Base-by-base conservation (phyloP, 2,797 vertebrate genomes). In the Sorex maritimensis region DNA sequence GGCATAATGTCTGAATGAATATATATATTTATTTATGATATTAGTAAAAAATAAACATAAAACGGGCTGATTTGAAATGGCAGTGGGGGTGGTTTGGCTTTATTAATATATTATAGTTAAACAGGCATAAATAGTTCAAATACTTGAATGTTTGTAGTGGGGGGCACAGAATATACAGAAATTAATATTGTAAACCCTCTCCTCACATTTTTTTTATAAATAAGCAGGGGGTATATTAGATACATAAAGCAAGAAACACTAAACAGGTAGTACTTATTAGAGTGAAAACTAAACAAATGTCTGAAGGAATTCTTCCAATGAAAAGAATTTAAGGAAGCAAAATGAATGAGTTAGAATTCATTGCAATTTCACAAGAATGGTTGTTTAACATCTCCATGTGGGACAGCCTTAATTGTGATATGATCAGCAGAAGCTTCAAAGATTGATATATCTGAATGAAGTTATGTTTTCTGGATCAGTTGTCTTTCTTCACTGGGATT, bases 11-110 rank as follows among this genome's bases (percentile, higher is more conserved):
- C 55, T 91, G 55, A 73, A 77, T 81, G 69, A 88, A 74, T 71
- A 72, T 26, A 74, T 81, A 30, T 90, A 74, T 83, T 38, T 28
- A 71, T 24, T 78, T 81, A 69, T n/a, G 19, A 75, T 85, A 41
- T 61, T 15, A 75, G 28, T 81, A 19, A 28, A 79, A 84, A 83
- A 63, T 6, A 10, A n/a, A 88, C 34, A 84, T 30, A 17, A 75
- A 81, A 75, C 30, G 9, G 26, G 41, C 28, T 77, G 38, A 24
- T 86, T 87, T 61, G 77, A 92, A 67, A n/a, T 8, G 49, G 49
- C 34, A 52, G 49, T 52, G 13, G 6, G 3, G 46, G 44, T 30
- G 61, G 72, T 10, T 8, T 72, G 38, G 2, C 14, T 94, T 94
- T 44, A 69, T 81, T 23, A 61, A 38, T 46, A 19, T 46, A 23